phyloP scores from a whole-genome alignment of 1,140 invertebrate species.

The Aphidius gifuensis region DNA sequence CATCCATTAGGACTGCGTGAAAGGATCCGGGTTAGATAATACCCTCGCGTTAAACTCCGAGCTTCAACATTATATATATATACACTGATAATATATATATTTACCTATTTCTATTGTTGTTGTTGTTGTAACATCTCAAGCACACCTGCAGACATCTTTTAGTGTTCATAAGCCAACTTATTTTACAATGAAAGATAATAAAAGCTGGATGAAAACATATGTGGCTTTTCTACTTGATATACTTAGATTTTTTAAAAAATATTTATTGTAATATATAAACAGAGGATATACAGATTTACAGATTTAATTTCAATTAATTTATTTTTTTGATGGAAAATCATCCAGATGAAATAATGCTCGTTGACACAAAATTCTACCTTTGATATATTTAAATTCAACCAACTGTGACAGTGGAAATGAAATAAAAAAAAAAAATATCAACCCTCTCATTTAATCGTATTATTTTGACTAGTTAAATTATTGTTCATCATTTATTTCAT shows the following conservation, averaged over 20 bases:
- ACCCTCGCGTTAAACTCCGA: constrained; percentile 27
- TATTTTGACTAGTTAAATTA: too few species aligned
- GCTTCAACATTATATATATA: background rate
- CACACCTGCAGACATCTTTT: constrained; percentile 5
- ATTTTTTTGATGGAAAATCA: background rate
- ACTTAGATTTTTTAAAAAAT: too few species aligned
- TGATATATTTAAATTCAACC: too few species aligned
- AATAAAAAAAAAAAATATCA: too few species aligned
- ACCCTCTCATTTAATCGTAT: too few species aligned
- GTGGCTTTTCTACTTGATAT: too few species aligned
- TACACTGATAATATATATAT: background rate
- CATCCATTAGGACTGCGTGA: constrained; percentile 26
- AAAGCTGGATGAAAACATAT: constrained; percentile 9
- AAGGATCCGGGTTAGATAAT: constrained; percentile 24
- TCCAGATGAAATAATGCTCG: too few species aligned
- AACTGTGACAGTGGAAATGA: too few species aligned
- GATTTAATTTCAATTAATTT: background rate
- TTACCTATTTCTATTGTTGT: constrained; percentile 2
- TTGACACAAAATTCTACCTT: too few species aligned
- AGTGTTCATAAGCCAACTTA: background rate
- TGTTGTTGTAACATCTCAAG: constrained; percentile 1
- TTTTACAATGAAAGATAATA: constrained; percentile 1
- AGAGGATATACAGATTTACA: too few species aligned
- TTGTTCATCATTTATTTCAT: too few species aligned
- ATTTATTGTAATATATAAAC: too few species aligned